A percentile compares a stretch with the other conserved stretches of the same genome.
These are phyloP conservation scores for Hippocampus barbouri DNA, from an alignment of 2,113 vertebrate genomes.

Conservation along the genomic window DNA sequence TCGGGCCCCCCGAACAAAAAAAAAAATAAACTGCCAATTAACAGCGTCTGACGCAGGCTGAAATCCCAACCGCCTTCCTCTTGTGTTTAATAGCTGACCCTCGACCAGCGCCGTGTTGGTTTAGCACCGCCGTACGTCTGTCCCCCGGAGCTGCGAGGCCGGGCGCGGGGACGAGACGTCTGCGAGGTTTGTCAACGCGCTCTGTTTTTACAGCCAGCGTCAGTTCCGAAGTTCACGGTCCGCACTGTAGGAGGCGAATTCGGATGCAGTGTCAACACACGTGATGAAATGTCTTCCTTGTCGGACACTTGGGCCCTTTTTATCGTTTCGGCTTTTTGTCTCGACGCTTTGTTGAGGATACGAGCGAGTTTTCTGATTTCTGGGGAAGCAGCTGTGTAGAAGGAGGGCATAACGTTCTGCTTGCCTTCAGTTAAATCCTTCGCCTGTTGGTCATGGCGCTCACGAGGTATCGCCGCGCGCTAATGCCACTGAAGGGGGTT, in stretches of 20 bases:
- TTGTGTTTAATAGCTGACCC: constrained; percentile 52
- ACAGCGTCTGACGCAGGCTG: constrained; percentile 23
- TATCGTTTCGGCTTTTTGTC: not conserved
- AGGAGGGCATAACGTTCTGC: constrained; percentile 19
- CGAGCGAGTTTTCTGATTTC: too few relatives aligned
- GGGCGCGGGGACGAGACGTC: constrained; percentile 30
- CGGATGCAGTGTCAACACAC: constrained; percentile 7
- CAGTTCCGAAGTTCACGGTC: constrained; percentile 48
- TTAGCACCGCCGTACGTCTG: constrained; percentile 40
- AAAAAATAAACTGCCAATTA: constrained; percentile 51
- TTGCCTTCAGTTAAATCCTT: constrained; percentile 47
- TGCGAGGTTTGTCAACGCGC: constrained; percentile 39
- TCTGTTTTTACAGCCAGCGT: constrained; percentile 26
- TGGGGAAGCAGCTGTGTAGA: too few relatives aligned
- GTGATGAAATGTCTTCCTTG: constrained; percentile 19
- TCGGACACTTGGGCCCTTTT: constrained; percentile 13
- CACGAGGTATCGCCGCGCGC: constrained; percentile 45
- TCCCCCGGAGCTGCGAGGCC: constrained; percentile 45
- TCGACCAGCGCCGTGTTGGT: constrained; percentile 51
- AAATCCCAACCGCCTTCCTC: constrained; percentile 33
- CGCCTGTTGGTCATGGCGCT: constrained; percentile 40
- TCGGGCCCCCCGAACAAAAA: constrained; percentile 13
- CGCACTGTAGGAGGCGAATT: constrained; percentile 11
- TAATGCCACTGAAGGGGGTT: constrained; percentile 53
- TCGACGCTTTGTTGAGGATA: not conserved